Base-by-base conservation (phyloP, 92 coral and sea anemone genomes). In the Epizoanthus illoricatus region DNA sequence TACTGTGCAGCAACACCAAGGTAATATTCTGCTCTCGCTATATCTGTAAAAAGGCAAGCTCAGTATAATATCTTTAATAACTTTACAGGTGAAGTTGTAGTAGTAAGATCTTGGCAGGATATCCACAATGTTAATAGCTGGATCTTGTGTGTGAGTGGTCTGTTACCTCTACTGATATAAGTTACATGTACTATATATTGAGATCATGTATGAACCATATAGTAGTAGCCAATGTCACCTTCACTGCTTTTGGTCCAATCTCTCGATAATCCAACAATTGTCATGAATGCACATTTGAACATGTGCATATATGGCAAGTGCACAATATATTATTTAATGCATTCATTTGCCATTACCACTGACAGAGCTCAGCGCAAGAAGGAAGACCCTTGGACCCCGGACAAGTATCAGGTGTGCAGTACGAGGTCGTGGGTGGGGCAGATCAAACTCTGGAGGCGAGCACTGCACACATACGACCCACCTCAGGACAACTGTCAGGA, bases 381-480 rank as follows among this genome's bases (percentile, higher is more conserved):
- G 70, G 89, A 88, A 15, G 98, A 91, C 56, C 98, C 99, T 4
- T 86, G 85, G 81, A 97, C 99, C 7, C 99, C 99, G 0, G 94
- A 97, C 84, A 97, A 97, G 63, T 94, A 94, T 62, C 98, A 97
- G 79, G 84, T 85, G 39, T 97, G 99, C 87, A 97, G 99, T 67
- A 97, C 99, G 20, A 78, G 99, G 39, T 97, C 99, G 0, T 97
- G 99, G 99, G 94, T 92, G 5, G 99, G 99, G 5, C 99, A 97
- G 80, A 81, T 97, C 74, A 90, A 86, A 85, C 83, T 88, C 6
- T 97, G 99, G 99, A 88, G 99, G 10, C 79, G 99, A 56, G 90
- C 90, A 56, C 92, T 97, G 5, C 99, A 97, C 73, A 76, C 74
- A 33, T 97, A 92, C 85, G 99, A 97, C 69, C 92, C 92, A 55